Conservation (phyloP, 2,113 vertebrate genomes). For the Istiophorus platypterus region DNA sequence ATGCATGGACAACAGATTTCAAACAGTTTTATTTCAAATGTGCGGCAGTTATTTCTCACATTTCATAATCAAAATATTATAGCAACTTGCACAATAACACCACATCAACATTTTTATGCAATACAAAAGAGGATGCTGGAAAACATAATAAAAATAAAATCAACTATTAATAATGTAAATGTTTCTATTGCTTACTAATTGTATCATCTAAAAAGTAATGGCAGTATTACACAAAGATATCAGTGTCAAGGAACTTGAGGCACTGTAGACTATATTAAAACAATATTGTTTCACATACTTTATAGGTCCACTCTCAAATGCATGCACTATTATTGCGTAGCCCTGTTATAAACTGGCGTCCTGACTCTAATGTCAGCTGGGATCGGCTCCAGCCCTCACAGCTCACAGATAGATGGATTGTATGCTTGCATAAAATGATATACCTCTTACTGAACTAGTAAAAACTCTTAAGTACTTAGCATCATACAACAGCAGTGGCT, state of each 20-base stretch:
- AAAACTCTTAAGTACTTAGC: slow-evolving; percentile 47
- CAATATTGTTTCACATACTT: slow-evolving; percentile 22
- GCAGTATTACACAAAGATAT: slow-evolving; percentile 35
- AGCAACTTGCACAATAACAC: slow-evolving; percentile 27
- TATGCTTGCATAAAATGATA: neutral
- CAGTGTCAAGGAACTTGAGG: slow-evolving; percentile 30
- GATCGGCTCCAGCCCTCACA: too few relatives aligned
- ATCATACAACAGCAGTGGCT: slow-evolving; percentile 29
- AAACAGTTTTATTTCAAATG: slow-evolving; percentile 47
- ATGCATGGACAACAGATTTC: neutral
- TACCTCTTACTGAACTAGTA: slow-evolving; percentile 7
- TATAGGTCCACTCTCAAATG: slow-evolving; percentile 23
- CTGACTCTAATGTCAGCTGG: too few relatives aligned
- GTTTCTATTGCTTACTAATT: neutral
- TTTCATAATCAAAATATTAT: slow-evolving; percentile 11
- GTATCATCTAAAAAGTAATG: slow-evolving; percentile 11
- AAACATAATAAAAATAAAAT: slow-evolving; percentile 20
- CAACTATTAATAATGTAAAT: slow-evolving; percentile 38
- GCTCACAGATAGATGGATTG: too few relatives aligned
- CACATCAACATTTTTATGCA: neutral
- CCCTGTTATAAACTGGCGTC: too few relatives aligned
- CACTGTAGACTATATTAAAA: slow-evolving; percentile 37
- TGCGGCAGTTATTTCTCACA: neutral
- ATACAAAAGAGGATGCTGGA: slow-evolving; percentile 6
- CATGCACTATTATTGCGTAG: slow-evolving; percentile 36